Evolutionary conservation across 30 jellyfish, hydroid and myxozoan species (phyloP), one percentile per base, ranked within the genome.

Genomic region (Sanderia malayensis): DNA sequence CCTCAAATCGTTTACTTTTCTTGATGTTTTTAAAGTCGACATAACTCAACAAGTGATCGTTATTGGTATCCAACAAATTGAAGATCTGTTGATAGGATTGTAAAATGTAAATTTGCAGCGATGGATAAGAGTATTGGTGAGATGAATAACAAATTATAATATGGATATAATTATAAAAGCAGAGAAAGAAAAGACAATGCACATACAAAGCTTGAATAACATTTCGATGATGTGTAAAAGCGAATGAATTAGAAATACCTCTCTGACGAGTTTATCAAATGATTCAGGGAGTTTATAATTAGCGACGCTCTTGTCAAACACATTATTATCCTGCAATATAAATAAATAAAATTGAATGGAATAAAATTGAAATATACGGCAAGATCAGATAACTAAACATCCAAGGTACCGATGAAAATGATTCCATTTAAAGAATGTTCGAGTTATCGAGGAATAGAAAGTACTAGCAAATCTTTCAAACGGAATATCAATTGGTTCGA

Each of bases 61-160:
- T 46, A 32, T 78, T 71, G 27, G 22, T 70, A 52, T 78, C 90
- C 15, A 78, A n/a, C 64, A 78, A 4, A 47, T 78, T 76, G 71
- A 78, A 78, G 2, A 78, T 78, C 90, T 78, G 61, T 0, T 4
- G 27, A 67, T 2, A 25, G 19, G 66, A 46, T 17, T 24, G 30
- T 17, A 31, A 17, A 30, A 10, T n/a, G n/a, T n/a, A n/a, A n/a
- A n/a, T n/a, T n/a, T n/a, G n/a, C n/a, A n/a, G n/a, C n/a, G n/a
- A n/a, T n/a, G n/a, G n/a, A n/a, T n/a, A n/a, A n/a, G n/a, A 61
- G 58, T 17, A 31, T 17, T 21, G 26, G 18, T 8, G 24, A 4
- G 9, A 19, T 59, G 29, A 55, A 7, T 23, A 55, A 4, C 7
- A 55, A 15, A 62, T 62, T 25, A 26, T 41, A 41, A 15, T 8